phyloP scores from a whole-genome alignment of 2,888 invertebrate genomes.

The Lucinisca nassula region DNA sequence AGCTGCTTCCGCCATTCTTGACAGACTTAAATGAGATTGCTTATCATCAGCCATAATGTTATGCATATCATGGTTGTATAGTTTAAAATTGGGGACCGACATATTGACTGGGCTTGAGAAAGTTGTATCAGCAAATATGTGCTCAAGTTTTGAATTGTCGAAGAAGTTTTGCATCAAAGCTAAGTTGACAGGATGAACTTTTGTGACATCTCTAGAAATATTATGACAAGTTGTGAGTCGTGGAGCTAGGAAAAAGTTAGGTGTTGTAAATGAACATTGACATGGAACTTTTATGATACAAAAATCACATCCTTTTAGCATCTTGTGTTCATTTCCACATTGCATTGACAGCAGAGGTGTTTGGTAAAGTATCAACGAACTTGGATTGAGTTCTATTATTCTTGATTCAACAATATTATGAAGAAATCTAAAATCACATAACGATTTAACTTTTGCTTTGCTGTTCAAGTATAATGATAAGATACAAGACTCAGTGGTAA shows the following conservation, averaged over 20 bases:
- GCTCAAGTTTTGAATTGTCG: too few species aligned
- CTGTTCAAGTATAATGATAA: slow-evolving; percentile 2
- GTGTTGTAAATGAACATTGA: background rate
- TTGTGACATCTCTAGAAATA: background rate
- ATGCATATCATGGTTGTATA: slow-evolving; percentile 23
- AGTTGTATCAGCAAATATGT: too few species aligned
- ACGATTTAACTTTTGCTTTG: background rate
- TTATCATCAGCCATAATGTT: slow-evolving; percentile 9
- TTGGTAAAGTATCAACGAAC: too few species aligned
- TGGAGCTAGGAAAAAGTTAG: background rate
- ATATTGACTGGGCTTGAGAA: too few species aligned
- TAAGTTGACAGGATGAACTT: background rate
- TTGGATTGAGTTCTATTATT: too few species aligned
- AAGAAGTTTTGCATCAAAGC: slow-evolving; percentile 18
- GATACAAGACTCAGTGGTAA: background rate
- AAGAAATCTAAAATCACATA: slow-evolving; percentile 2
- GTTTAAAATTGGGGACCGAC: slow-evolving; percentile 2
- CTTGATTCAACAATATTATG: background rate
- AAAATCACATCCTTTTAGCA: background rate
- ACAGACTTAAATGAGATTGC: slow-evolving; percentile 15
- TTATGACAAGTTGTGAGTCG: background rate
- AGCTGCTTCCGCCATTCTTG: slow-evolving; percentile 18
- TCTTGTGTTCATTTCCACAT: background rate
- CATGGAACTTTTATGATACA: background rate
- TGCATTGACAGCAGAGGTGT: background rate